Percentiles rank a stretch among this genome's conserved stretches.
Conservation (phyloP, 2,797 vertebrate species). For the Limnodromus scolopaceus region DNA sequence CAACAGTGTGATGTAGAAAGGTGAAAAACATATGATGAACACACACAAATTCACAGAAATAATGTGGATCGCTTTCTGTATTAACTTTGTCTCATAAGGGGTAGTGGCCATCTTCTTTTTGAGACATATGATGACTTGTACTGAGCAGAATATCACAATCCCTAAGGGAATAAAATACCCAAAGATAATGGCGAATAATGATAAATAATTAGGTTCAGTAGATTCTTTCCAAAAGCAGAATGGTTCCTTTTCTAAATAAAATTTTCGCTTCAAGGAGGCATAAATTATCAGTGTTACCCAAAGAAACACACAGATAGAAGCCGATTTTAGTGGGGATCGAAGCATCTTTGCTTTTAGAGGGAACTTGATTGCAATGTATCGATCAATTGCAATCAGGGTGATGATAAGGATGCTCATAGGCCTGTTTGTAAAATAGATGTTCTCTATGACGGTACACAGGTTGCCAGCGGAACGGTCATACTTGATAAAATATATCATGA, state of each 20-base stretch:
- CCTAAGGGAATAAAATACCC: slow-evolving; percentile 4
- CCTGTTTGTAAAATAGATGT: slow-evolving; percentile 1
- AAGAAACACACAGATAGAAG: slow-evolving; percentile 3
- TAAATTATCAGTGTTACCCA: background rate
- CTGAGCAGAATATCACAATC: slow-evolving; percentile 57
- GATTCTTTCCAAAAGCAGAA: background rate
- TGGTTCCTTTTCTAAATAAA: rapidly evolving
- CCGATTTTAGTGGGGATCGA: slow-evolving; percentile 41
- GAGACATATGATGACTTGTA: slow-evolving; percentile 45
- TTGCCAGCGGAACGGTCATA: rapidly evolving
- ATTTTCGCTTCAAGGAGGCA: rapidly evolving
- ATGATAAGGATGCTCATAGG: slow-evolving; percentile 45
- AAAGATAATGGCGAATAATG: background rate
- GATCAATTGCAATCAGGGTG: slow-evolving; percentile 15
- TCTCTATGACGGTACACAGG: background rate
- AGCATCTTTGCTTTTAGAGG: slow-evolving; percentile 42
- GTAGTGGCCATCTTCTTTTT: background rate
- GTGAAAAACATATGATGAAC: slow-evolving; percentile 84
- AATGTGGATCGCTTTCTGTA: slow-evolving; percentile 68
- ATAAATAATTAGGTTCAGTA: rapidly evolving
- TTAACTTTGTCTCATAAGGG: background rate
- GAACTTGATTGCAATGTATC: slow-evolving; percentile 45
- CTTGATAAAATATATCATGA: background rate
- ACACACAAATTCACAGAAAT: slow-evolving; percentile 81
- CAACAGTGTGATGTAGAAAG: slow-evolving; percentile 61